Evolutionary conservation across 2,113 vertebrate species (phyloP).

Genomic region (Trichomycterus rosablanca): DNA sequence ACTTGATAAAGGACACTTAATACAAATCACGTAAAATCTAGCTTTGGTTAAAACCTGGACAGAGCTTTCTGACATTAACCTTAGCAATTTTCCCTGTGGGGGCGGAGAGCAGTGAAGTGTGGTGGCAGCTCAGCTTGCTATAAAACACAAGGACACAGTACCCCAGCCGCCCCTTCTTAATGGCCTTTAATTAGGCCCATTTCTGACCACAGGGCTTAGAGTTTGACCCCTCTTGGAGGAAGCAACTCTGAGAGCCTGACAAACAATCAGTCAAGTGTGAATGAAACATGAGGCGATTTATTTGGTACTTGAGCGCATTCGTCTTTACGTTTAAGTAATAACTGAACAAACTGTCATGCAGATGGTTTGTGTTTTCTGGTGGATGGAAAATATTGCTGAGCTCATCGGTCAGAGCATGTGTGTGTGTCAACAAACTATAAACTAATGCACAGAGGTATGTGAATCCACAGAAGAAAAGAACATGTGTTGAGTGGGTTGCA

Average conservation of each 20-base stretch:
- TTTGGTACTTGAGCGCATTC: not conserved
- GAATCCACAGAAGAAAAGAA: no score
- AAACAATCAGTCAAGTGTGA: constrained; percentile 14
- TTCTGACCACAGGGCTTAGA: constrained; percentile 27
- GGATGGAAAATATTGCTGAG: no score
- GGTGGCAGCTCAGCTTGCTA: constrained; percentile 26
- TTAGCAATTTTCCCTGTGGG: constrained; percentile 34
- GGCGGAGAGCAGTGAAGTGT: constrained; percentile 20
- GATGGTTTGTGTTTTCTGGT: constrained; percentile 14
- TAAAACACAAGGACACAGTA: constrained; percentile 34
- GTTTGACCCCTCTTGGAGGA: constrained; percentile 13
- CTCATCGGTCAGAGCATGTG: not conserved
- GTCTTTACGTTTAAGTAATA: constrained; percentile 9
- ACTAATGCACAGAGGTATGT: not conserved
- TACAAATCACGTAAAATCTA: constrained; percentile 13
- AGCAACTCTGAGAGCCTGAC: not conserved
- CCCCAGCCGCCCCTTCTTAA: constrained; percentile 9
- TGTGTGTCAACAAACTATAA: not conserved
- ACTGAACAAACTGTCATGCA: not conserved
- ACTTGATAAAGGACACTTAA: constrained; percentile 7
- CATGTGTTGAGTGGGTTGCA: no score
- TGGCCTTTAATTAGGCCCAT: constrained; percentile 38
- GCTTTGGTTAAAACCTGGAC: constrained; percentile 16
- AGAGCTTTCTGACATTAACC: constrained; percentile 26
- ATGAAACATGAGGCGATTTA: constrained; percentile 11